Conservation (phyloP, 2,888 invertebrate species). For the Clistopyga incitator region DNA sequence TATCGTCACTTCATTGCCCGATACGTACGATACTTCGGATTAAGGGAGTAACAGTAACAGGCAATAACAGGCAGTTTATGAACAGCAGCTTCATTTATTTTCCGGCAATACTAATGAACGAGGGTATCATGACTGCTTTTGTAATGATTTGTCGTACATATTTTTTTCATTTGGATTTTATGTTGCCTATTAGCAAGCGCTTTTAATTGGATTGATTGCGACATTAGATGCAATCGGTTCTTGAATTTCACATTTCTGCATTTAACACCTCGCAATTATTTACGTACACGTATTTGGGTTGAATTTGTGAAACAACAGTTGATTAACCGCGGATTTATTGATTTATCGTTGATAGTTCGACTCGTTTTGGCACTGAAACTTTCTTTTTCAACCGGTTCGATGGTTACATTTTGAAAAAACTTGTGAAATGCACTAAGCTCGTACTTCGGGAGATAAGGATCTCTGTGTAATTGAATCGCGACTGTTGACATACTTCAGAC, state of each 20-base stretch:
- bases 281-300: background rate
- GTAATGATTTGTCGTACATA: background rate
- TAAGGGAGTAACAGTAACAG: slow-evolving; percentile 7
- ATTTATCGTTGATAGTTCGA: background rate
- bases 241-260: background rate
- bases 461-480: background rate
- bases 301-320: background rate
- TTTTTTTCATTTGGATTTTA: slow-evolving; percentile 10
- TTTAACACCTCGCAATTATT: background rate
- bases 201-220: slow-evolving; percentile 39
- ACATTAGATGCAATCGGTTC: background rate
- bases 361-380: background rate
- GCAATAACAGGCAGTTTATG: slow-evolving; percentile 21
- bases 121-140: background rate
- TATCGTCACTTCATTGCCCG: slow-evolving; percentile 22
- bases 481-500: background rate
- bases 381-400: background rate
- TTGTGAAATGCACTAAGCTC: background rate
- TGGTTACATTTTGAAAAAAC: background rate
- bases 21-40: slow-evolving; percentile 1
- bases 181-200: slow-evolving; percentile 13
- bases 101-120: background rate
- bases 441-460: background rate
- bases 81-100: slow-evolving; percentile 28
- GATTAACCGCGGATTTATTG: background rate